phyloP scores from a whole-genome alignment of 2,888 invertebrate species.

The Polymixis lichenea region DNA sequence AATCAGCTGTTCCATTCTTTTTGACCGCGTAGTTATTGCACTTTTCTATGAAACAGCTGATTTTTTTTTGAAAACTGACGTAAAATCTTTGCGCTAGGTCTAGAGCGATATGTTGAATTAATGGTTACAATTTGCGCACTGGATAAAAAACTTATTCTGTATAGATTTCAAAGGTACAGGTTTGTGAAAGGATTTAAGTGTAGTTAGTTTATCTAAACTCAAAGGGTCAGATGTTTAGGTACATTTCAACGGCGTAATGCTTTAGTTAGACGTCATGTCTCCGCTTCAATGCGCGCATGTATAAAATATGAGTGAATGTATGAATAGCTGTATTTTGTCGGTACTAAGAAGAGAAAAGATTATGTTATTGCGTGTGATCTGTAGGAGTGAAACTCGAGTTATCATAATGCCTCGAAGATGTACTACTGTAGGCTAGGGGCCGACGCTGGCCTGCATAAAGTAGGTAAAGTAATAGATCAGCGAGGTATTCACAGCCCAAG shows the following conservation, averaged over 20 bases:
- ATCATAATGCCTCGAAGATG: not conserved
- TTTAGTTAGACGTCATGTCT: slow-evolving; percentile 26
- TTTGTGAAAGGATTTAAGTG: slow-evolving; percentile 16
- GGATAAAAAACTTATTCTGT: too few relatives aligned
- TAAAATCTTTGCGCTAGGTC: too few relatives aligned
- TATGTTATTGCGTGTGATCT: slow-evolving; percentile 22
- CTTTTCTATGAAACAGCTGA: too few relatives aligned
- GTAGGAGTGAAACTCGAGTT: not conserved
- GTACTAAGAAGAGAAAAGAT: slow-evolving; percentile 15
- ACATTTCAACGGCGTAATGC: slow-evolving; percentile 24
- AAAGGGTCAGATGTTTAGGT: slow-evolving; percentile 25
- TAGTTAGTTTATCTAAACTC: slow-evolving; percentile 24
- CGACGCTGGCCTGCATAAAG: too few relatives aligned
- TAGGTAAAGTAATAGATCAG: too few relatives aligned
- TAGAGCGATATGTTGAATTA: too few relatives aligned
- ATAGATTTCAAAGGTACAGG: slow-evolving; percentile 1
- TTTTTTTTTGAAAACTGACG: too few relatives aligned
- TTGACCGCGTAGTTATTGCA: too few relatives aligned
- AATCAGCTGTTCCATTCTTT: too few relatives aligned
- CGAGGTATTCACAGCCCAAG: not conserved
- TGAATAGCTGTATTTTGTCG: slow-evolving; percentile 34
- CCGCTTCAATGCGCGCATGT: slow-evolving; percentile 36
- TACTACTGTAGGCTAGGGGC: not conserved
- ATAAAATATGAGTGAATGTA: slow-evolving; percentile 49
- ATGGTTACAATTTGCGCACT: too few relatives aligned